These are phyloP conservation scores for Dichetophora obliterata DNA, from an alignment of 2,888 invertebrate species.

Conservation along the genomic window DNA sequence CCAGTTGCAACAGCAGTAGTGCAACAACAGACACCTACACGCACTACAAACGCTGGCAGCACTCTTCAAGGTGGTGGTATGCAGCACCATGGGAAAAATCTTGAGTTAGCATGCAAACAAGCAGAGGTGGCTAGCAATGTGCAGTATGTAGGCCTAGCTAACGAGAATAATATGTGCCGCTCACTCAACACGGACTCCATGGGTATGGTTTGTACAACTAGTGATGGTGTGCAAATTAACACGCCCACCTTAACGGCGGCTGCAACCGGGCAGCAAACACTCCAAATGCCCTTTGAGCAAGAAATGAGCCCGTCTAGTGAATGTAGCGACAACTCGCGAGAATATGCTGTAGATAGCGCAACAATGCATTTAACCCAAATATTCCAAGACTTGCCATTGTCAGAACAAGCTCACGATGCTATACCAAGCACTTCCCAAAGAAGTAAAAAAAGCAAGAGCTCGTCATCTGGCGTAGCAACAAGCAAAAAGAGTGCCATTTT, in stretches of 20 bases:
- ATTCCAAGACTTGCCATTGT: constrained; percentile 52
- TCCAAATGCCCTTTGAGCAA: not conserved
- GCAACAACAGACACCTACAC: constrained; percentile 11
- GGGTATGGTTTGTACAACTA: constrained; percentile 27
- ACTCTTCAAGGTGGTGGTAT: constrained; percentile 11
- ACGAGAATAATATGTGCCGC: constrained; percentile 28
- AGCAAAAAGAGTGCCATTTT: constrained; percentile 9
- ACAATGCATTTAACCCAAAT: constrained; percentile 56
- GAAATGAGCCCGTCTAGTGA: not conserved
- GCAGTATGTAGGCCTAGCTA: constrained; percentile 34
- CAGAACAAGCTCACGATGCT: constrained; percentile 15
- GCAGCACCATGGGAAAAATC: constrained; percentile 1
- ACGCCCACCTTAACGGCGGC: constrained; percentile 18
- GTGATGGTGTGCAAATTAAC: constrained; percentile 36
- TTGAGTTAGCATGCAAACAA: not conserved
- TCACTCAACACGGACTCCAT: constrained; percentile 22
- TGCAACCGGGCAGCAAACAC: not conserved
- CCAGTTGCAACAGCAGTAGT: not conserved
- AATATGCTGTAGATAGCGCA: constrained; percentile 39
- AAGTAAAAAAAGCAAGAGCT: not conserved
- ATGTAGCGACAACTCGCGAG: not conserved
- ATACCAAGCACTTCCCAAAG: not conserved
- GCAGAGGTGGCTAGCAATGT: constrained; percentile 1
- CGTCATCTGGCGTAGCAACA: not conserved
- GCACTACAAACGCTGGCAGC: constrained; percentile 5